Base-by-base conservation (phyloP, 1,140 invertebrate species). In the Drosophila ercepeae region DNA sequence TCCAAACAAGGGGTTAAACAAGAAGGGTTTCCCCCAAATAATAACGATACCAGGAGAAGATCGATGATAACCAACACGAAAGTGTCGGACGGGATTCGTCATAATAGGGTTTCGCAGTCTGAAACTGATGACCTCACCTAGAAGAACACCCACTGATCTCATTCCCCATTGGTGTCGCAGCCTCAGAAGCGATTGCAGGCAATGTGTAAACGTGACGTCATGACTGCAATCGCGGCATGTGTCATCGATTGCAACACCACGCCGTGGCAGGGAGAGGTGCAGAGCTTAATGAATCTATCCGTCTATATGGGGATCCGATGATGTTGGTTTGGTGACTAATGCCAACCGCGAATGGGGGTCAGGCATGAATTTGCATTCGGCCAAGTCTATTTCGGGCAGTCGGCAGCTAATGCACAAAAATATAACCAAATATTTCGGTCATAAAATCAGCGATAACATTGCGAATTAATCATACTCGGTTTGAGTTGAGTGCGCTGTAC, bases 321-420 rank as follows among this genome's bases (percentile, higher is more conserved):
- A 50, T 55, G 67, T 53, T 58, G 73, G n/a, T n/a, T 41, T 55
- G 48, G 78, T 88, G 82, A 88, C 82, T 88, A 88, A 88, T 86
- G 59, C 78, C 65, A 75, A 61, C 69, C 68, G 79, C 44, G 45
- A 84, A 86, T 81, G 82, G 88, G 82, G 82, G 82, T 88, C 82
- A 88, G 82, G 78, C 82, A 88, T 89, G 83, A 88, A 88, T 88
- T 88, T 88, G 82, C 77, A 88, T 88, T 78, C 88, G 82, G 69
- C 60, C 78, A 74, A 53, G 57, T 82, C 78, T 88, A 82, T 88
- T 88, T 86, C 75, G 53, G 83, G 45, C 16, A 32, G 46, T 18
- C 27, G 34, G 41, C 57, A 54, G 57, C 57, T 54, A 58, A 60
- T 64, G 78, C 41, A 67, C 60, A 49, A 60, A 83, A 78, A 77